These are phyloP conservation scores for Diplodus puntazzo DNA, from an alignment of 2,797 vertebrate genomes.

Conservation along the genomic window DNA sequence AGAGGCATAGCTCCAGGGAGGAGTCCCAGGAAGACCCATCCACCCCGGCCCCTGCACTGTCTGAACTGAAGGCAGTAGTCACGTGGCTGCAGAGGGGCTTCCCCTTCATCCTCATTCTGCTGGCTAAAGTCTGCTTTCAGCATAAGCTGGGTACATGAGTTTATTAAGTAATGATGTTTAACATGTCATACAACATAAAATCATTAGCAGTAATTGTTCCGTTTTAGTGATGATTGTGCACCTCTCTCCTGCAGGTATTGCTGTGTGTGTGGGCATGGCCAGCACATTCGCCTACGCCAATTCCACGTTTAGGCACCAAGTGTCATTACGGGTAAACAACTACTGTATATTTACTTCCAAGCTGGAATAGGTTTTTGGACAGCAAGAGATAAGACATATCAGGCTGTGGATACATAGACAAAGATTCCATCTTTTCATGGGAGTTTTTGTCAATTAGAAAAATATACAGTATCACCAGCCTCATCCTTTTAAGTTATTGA, in stretches of 20 bases:
- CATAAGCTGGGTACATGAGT: conserved; percentile 92
- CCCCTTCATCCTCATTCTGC: conserved; percentile 96
- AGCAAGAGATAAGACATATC: not conserved
- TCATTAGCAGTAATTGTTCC: not conserved
- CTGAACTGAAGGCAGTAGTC: conserved; percentile 93
- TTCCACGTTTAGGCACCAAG: conserved; percentile 94
- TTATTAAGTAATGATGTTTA: not conserved
- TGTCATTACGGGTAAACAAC: conserved; percentile 91
- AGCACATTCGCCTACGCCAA: conserved; percentile 98
- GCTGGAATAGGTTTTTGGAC: not conserved
- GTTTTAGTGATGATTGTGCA: conserved; percentile 17
- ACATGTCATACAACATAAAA: not conserved
- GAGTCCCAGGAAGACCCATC: conserved; percentile 89
- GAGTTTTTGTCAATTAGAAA: not conserved
- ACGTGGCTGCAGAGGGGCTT: conserved; percentile 98
- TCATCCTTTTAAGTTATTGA: not conserved
- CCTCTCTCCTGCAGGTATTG: conserved; percentile 88
- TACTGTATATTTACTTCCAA: not conserved
- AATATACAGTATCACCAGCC: too few relatives aligned
- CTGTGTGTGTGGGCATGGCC: conserved; percentile 96
- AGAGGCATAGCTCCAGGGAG: conserved; percentile 89
- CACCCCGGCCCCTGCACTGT: conserved; percentile 93
- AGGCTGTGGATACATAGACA: not conserved
- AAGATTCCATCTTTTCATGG: not conserved
- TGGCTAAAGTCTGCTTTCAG: conserved; percentile 98